Evolutionary conservation across 2,797 vertebrate genomes (phyloP), one percentile per base, ranked within the genome.

Genomic region (Siniperca obscura): DNA sequence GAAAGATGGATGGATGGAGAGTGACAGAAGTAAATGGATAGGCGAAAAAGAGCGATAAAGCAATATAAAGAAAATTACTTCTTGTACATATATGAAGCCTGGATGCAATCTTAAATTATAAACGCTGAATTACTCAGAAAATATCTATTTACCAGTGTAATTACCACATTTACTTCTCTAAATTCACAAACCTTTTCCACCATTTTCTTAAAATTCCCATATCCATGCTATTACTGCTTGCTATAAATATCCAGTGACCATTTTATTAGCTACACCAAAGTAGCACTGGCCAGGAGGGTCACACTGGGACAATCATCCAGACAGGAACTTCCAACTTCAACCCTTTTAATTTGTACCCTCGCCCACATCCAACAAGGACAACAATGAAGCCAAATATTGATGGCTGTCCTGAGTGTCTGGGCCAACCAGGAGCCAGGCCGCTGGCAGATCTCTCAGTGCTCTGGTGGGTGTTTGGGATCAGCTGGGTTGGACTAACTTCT

Each of bases 1-100:
- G 73, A 76, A 86, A 88, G 81, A 79, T 56, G 73, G 86, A 83
- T 81, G 82, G 78, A 85, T 74, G 72, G 22, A 68, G 74, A 72
- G 62, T 74, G 86, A 84, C 72, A 50, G 44, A 74, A 77, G 78
- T 85, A 87, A 89, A 74, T 73, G 65, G 57, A 82, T 60, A 34
- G 46, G 60, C 19, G 3, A 9, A 25, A 70, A 73, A 70, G 3
- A 34, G 36, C 50, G 25, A 66, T 11, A 14, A 2, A 21, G 30
- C 4, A 30, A 80, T 2, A n/a, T 36, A 30, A 76, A 62, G 40
- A 74, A 65, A 72, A 42, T 1, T 12, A 78, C 13, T 59, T 79
- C 6, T 12, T 60, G 6, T 19, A 1, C 4, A 3, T 16, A 9
- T 2, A 17, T 4, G n/a, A 60, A 22, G 21, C 46, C 68, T 42